Evolutionary conservation across 2,113 vertebrate genomes (phyloP).

Genomic region (Dissostichus mawsoni): DNA sequence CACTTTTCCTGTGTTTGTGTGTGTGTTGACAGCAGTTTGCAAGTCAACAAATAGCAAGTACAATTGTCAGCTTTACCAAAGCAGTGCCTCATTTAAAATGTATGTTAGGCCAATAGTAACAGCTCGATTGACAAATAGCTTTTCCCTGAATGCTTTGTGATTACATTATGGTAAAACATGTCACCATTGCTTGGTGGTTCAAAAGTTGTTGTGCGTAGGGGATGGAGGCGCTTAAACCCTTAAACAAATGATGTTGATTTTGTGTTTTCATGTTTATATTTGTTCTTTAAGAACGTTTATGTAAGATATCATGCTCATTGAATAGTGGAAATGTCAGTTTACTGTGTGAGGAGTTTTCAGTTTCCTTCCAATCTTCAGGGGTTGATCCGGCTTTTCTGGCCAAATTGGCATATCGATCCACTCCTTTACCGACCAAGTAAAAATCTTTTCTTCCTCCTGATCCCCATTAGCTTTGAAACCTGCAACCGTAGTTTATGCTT

Average conservation of each 20-base stretch:
- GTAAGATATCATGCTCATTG: neutral
- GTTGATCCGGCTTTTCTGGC: constrained; percentile 13
- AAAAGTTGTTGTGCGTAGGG: neutral
- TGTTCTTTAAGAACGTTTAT: constrained; percentile 1
- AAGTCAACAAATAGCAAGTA: constrained; percentile 28
- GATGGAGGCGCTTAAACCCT: neutral
- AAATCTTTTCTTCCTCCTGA: constrained; percentile 41
- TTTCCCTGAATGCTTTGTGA: neutral
- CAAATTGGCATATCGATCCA: constrained; percentile 53
- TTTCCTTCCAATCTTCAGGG: no score
- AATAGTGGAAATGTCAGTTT: constrained; percentile 11
- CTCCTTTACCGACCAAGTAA: constrained; percentile 26
- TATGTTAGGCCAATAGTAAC: neutral
- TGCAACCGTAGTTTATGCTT: neutral
- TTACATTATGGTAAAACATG: neutral
- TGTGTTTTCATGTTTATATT: neutral
- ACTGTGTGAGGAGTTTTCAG: no score
- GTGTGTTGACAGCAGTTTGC: constrained; percentile 5
- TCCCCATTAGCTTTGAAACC: constrained; percentile 53
- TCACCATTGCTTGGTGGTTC: neutral
- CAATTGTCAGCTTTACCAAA: constrained; percentile 26
- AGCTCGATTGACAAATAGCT: constrained; percentile 6
- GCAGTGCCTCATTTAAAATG: constrained; percentile 20
- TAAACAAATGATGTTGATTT: neutral
- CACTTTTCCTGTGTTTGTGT: neutral